A percentile compares a stretch with the other conserved stretches of the same genome.
phyloP scores from a whole-genome alignment of 2,113 vertebrate genomes.

The Ctenodactylus gundi region DNA sequence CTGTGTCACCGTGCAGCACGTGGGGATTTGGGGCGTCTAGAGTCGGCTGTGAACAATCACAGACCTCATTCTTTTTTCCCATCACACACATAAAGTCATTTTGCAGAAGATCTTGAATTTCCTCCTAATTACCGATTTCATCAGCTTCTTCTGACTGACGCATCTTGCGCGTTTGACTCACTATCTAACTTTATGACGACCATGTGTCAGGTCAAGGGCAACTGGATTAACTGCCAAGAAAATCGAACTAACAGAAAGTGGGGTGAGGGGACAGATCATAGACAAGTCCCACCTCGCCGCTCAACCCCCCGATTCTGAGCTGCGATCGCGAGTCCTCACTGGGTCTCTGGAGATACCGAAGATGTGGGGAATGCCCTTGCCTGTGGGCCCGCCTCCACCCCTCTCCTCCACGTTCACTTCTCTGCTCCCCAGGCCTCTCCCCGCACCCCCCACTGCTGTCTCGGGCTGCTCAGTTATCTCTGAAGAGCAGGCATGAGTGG shows the following conservation, averaged over 20 bases:
- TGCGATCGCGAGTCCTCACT: accelerated
- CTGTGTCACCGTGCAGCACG: too few relatives aligned
- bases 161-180: neutral
- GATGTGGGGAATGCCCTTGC: accelerated
- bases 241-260: neutral
- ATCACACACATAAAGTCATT: neutral
- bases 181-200: neutral
- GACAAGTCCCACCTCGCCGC: neutral
- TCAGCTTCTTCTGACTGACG: neutral
- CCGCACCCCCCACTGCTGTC: neutral
- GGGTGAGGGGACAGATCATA: accelerated
- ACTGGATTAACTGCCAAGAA: neutral
- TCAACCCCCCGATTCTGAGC: too few relatives aligned
- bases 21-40: too few relatives aligned
- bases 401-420: accelerated
- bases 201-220: neutral
- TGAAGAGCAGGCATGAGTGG: accelerated
- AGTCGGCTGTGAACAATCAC: neutral
- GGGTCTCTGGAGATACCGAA: too few relatives aligned
- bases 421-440: accelerated
- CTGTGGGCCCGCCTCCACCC: accelerated
- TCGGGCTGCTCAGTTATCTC: accelerated
- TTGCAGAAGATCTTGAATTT: neutral
- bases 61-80: neutral
- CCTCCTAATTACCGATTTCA: neutral